These are phyloP conservation scores for Apogon talboti DNA, from an alignment of 2,797 vertebrate genomes.

Conservation along the genomic window DNA sequence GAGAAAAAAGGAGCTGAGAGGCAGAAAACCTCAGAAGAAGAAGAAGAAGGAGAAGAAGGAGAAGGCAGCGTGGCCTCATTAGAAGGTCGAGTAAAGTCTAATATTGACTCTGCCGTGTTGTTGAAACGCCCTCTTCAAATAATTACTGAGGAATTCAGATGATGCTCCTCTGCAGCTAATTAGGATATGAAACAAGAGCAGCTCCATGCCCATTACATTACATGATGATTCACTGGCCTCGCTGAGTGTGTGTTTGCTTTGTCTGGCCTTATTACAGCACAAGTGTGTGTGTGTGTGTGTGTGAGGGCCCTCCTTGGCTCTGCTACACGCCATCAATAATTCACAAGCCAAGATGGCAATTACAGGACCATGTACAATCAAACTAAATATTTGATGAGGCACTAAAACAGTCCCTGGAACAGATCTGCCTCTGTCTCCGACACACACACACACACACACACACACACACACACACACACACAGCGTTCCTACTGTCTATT, in stretches of 20 bases:
- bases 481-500: constrained; percentile 57
- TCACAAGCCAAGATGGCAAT: constrained; percentile 86
- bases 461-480: constrained; percentile 22
- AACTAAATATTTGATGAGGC: constrained; percentile 89
- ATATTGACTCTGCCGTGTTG: constrained; percentile 73
- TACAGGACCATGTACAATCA: constrained; percentile 89
- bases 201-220: constrained; percentile 57
- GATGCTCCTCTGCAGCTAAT: constrained; percentile 67
- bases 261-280: no score
- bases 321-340: constrained; percentile 86
- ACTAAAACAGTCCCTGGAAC: constrained; percentile 86
- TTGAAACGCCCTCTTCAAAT: constrained; percentile 69
- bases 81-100: constrained; percentile 66
- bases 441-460: constrained; percentile 29
- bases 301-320: no score
- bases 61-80: constrained; percentile 54
- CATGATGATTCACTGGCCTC: constrained; percentile 58
- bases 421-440: constrained; percentile 72
- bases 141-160: constrained; percentile 68
- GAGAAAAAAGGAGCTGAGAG: constrained; percentile 24
- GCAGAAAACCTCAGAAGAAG: constrained; percentile 42
- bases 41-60: not conserved
- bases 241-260: constrained; percentile 7
- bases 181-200: constrained; percentile 72
- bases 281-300: constrained; percentile 35